Percentiles rank a stretch among this genome's conserved stretches.
These are phyloP conservation scores for Drosophila watanabei DNA, from an alignment of 1,140 invertebrate genomes.

Conservation along the genomic window DNA sequence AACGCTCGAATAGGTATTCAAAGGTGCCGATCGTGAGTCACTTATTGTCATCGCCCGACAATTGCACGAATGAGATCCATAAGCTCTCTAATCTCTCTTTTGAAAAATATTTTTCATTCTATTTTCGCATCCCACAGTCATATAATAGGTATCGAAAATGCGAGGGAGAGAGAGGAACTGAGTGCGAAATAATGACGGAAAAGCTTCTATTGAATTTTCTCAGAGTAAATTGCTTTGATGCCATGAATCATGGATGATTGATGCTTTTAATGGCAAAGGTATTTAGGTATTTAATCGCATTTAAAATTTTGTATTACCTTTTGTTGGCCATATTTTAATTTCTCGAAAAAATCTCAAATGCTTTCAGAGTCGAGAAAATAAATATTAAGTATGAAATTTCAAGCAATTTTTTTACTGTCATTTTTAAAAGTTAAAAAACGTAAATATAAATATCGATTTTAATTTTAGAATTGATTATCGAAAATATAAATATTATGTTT, in stretches of 20 bases:
- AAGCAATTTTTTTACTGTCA: no score
- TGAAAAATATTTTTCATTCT: conserved; percentile 27
- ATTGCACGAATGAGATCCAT: background rate
- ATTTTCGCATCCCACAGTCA: conserved; percentile 38
- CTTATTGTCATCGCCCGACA: conserved; percentile 25
- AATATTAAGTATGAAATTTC: background rate
- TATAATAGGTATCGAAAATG: conserved; percentile 9
- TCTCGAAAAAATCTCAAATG: no score
- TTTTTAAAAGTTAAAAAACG: no score
- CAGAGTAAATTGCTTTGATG: conserved; percentile 16
- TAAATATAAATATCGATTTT: background rate
- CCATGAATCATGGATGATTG: conserved; percentile 23
- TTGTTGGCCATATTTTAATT: background rate
- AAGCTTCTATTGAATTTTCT: conserved; percentile 26
- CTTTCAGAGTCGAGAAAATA: no score
- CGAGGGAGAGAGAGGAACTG: background rate
- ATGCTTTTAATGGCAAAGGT: conserved; percentile 9
- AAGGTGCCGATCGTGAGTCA: conserved; percentile 5
- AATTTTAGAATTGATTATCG: background rate
- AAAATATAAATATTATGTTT: background rate
- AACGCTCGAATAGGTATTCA: background rate
- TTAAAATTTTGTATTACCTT: background rate
- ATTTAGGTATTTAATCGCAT: background rate
- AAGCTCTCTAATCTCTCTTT: conserved; percentile 31
- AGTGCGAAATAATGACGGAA: conserved; percentile 22